These are phyloP conservation scores for Eupeodes luniger DNA, from an alignment of 2,888 invertebrate species.

Conservation along the genomic window DNA sequence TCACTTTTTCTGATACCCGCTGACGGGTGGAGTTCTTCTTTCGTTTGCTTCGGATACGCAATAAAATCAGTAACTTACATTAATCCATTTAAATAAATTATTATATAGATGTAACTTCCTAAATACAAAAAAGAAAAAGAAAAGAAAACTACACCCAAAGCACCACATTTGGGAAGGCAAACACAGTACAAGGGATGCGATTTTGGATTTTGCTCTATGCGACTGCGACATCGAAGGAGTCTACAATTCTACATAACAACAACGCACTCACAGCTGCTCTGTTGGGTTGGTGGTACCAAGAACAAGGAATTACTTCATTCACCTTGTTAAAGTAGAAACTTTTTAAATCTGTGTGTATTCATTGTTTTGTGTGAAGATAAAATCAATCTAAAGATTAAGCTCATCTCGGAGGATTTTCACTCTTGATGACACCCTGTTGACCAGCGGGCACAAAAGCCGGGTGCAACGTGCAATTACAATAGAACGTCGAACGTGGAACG, in stretches of 20 bases:
- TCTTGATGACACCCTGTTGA: slow-evolving; percentile 50
- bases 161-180: neutral
- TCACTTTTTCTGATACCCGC: slow-evolving; percentile 29
- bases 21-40: slow-evolving; percentile 61
- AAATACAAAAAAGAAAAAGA: neutral
- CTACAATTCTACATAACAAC: slow-evolving; percentile 96
- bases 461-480: slow-evolving; percentile 15
- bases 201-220: slow-evolving; percentile 86
- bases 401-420: slow-evolving; percentile 22
- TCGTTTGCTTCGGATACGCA: slow-evolving; percentile 41
- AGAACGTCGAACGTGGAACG: neutral
- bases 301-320: slow-evolving; percentile 46
- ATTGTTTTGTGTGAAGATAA: neutral
- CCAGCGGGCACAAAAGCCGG: slow-evolving; percentile 46
- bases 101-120: neutral
- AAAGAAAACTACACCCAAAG: slow-evolving; percentile 19
- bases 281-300: slow-evolving; percentile 39
- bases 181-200: slow-evolving; percentile 45
- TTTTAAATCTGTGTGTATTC: slow-evolving; percentile 19
- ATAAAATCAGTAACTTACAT: slow-evolving; percentile 1
- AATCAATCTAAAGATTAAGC: neutral
- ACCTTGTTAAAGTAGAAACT: slow-evolving; percentile 13
- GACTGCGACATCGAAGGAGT: slow-evolving; percentile 92
- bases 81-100: neutral
- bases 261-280: slow-evolving; percentile 45